Base-by-base conservation (phyloP, 2,113 vertebrate species). In the Tupaia tana region DNA sequence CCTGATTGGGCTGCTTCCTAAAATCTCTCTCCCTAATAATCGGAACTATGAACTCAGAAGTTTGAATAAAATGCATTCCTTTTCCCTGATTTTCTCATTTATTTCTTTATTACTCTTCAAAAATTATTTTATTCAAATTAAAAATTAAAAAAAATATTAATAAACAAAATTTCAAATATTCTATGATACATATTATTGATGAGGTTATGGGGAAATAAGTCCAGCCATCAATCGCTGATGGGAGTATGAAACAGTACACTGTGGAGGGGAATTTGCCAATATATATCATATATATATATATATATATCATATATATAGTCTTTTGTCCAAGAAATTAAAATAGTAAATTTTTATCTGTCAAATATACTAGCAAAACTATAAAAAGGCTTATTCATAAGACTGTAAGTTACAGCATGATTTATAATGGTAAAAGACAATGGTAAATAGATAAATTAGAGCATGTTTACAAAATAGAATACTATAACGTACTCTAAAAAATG, bases 81-180 rank as follows among this genome's bases (percentile, higher is more conserved):
- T 87, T 92, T 64, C 7, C 78, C 18, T 96, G 9, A 52, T 5
- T 89, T 64, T 70, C 14, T 92, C 22, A 86, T 0, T 2, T 43
- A 34, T 59, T 86, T 70, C n/a, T 93, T 75, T 27, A 24, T 78
- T 54, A 63, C 20, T 89, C 20, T 88, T 96, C 25, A 85, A 95
- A n/a, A 27, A 88, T 87, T 59, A 74, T 73, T 82, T 91, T 9
- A 73, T 69, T 89, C 15, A 85, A 79, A 78, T 91, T 94, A 75
- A 95, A 95, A 70, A 66, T 58, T 43, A 9, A 83, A 20, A 59
- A 71, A 71, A 71, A 69, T 91, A 69, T 14, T 43, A 90, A 61
- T 93, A 86, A 83, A 7, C 16, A 93, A 86, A 85, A 70, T 73
- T 87, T 2, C 43, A 94, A 61, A 63, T 64, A 7, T 86, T 56